A percentile compares a stretch with the other conserved stretches of the same genome.
These are phyloP conservation scores for Okamejei kenojei DNA, from an alignment of 2,797 vertebrate genomes.

Conservation along the genomic window DNA sequence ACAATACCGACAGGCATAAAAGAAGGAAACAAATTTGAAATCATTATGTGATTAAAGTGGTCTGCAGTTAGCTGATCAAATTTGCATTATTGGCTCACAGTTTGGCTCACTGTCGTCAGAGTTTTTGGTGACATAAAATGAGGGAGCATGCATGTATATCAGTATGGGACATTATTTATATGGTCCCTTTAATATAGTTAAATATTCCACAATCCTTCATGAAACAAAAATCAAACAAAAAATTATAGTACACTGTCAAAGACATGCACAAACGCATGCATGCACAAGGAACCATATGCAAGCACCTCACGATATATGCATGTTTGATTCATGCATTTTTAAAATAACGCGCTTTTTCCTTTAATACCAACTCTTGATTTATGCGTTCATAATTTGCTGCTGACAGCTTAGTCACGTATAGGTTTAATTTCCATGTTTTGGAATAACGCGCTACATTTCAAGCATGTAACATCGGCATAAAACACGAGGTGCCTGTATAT, in stretches of 20 bases:
- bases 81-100: not conserved
- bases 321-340: no score
- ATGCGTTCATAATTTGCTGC: no score
- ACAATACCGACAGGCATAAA: not conserved
- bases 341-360: no score
- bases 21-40: not conserved
- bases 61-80: not conserved
- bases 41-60: not conserved
- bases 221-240: not conserved
- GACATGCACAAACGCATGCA: not conserved
- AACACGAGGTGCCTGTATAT: no score
- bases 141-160: not conserved
- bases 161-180: not conserved
- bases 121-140: not conserved
- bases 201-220: not conserved
- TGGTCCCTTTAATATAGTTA: not conserved
- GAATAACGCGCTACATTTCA: no score
- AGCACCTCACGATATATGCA: no score
- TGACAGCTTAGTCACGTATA: no score
- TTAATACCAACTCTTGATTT: no score
- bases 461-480: no score
- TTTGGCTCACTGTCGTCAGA: not conserved
- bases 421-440: no score
- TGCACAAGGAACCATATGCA: not conserved
- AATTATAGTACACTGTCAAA: not conserved